Evolutionary conservation across 1,140 invertebrate genomes (phyloP), one percentile per base, ranked within the genome.

Genomic region (Ceratitis capitata): DNA sequence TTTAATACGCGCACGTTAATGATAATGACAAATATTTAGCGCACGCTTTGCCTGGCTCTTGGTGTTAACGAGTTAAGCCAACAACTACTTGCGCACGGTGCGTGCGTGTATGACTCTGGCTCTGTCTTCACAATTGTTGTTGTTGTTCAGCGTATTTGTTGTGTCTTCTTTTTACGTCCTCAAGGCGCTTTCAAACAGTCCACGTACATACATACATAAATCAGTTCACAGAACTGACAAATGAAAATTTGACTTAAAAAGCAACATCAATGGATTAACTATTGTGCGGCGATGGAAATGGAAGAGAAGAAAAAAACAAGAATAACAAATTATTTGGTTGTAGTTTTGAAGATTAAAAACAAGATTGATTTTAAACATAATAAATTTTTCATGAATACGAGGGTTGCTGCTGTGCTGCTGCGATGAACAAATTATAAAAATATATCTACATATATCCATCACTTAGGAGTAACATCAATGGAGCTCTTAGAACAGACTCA

Each of bases 1-100:
- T 85, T 85, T 85, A 85, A 85, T 78, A 78, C 69, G 19, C 39
- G 42, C 19, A 10, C 35, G 35, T 78, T 78, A 78, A 78, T 78
- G 69, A 45, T 45, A 47, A 53, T 45, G 42, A 51, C 56, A 64
- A 51, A 83, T 51, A 83, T 47, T 35, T 39, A 32, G 82, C 47
- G 42, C 82, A 35, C 29, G 39, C 51, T 47, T 84, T 26, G 3
- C 7, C 23, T 58, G 47, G n/a, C n/a, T n/a, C n/a, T n/a, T n/a
- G n/a, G n/a, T n/a, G n/a, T n/a, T n/a, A n/a, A n/a, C n/a, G n/a
- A n/a, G n/a, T n/a, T n/a, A n/a, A n/a, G n/a, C n/a, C n/a, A 19
- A 23, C 32, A 0, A 12, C 4, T 19, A 39, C 69, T 45, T 23
- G 39, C 12, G 16, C 35, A 16, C 32, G 35, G 0, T n/a, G 35